Conservation (phyloP, 1,140 invertebrate genomes). For the Drosophila kurseongensis region DNA sequence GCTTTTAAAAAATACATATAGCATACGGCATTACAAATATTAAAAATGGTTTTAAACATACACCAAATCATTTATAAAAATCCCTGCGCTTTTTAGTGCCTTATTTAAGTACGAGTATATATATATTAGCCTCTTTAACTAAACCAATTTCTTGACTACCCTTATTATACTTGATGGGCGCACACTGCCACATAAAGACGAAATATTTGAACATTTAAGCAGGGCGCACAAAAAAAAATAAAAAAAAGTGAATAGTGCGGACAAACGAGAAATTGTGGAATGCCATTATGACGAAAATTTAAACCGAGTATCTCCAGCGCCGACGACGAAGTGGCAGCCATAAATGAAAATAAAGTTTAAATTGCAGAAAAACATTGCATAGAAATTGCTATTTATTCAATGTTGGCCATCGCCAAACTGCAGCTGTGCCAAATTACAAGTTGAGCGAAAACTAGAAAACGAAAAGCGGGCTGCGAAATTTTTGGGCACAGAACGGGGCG, state of each 20-base stretch:
- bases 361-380: slow-evolving; percentile 76
- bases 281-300: slow-evolving; percentile 46
- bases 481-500: background rate
- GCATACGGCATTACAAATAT: too few relatives aligned
- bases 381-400: slow-evolving; percentile 76
- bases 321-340: slow-evolving; percentile 29
- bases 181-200: slow-evolving; percentile 23
- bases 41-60: too few relatives aligned
- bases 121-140: background rate
- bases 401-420: slow-evolving; percentile 51
- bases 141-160: slow-evolving; percentile 21
- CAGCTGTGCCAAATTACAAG: slow-evolving; percentile 67
- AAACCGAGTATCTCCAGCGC: slow-evolving; percentile 16
- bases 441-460: slow-evolving; percentile 20
- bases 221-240: background rate
- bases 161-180: background rate
- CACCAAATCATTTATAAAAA: too few relatives aligned
- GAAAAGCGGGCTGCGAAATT: slow-evolving; percentile 1
- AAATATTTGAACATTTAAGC: slow-evolving; percentile 21
- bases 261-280: slow-evolving; percentile 7
- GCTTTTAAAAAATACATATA: background rate
- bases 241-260: slow-evolving; percentile 4
- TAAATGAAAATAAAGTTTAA: slow-evolving; percentile 79
- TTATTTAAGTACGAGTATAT: too few relatives aligned
- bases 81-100: too few relatives aligned